Conservation (phyloP, 2,113 vertebrate species). For the Ctenodactylus gundi region DNA sequence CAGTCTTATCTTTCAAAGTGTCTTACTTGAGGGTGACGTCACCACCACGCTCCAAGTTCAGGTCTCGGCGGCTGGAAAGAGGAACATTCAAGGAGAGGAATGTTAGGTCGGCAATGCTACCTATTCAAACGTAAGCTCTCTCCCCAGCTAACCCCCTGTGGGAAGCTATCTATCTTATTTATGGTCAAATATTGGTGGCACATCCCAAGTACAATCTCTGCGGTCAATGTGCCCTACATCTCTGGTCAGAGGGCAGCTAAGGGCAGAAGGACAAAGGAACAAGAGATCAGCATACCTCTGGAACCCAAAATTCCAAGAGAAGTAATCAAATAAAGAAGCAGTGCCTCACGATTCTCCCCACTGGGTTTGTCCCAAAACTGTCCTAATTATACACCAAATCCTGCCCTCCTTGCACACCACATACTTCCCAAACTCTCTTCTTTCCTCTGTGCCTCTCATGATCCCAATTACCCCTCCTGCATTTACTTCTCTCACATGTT, state of each 20-base stretch:
- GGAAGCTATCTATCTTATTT: background rate
- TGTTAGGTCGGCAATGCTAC: background rate
- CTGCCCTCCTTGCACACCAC: background rate
- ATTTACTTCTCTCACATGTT: background rate
- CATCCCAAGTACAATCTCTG: background rate
- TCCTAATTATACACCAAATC: background rate
- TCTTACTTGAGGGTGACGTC: slow-evolving; percentile 79
- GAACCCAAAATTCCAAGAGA: background rate
- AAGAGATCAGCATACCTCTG: background rate
- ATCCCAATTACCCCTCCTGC: background rate
- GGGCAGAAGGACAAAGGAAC: background rate
- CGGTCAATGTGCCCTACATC: background rate
- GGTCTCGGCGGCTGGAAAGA: slow-evolving; percentile 88
- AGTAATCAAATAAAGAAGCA: background rate
- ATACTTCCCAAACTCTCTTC: background rate
- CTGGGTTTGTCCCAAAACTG: background rate
- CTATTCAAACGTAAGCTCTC: background rate
- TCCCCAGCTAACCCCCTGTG: background rate
- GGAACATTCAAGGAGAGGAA: background rate
- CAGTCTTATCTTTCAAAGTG: background rate
- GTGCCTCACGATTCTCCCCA: background rate
- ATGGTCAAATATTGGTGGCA: background rate
- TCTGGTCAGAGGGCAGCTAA: background rate
- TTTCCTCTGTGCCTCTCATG: background rate
- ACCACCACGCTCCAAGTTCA: slow-evolving; percentile 89